phyloP scores from a whole-genome alignment of 2,113 vertebrate genomes.

The Xiphorhynchus elegans region DNA sequence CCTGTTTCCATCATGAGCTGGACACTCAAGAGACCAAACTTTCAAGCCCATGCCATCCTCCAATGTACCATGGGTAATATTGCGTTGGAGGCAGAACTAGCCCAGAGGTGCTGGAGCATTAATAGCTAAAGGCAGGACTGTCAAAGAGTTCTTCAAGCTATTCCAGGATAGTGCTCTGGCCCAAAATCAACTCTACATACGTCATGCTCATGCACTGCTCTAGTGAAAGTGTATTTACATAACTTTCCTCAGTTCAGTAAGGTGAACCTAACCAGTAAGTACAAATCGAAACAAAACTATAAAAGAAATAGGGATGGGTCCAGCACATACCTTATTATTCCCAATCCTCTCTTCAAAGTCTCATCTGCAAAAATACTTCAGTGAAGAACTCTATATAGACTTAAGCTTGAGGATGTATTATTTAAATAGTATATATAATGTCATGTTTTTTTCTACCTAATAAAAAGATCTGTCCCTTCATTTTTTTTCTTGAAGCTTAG shows the following conservation, averaged over 20 bases:
- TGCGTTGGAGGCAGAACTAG: background rate
- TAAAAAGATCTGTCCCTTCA: background rate
- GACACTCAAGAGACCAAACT: background rate
- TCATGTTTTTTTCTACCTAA: background rate
- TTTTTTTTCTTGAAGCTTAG: background rate
- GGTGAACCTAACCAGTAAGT: background rate
- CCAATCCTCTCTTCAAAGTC: background rate
- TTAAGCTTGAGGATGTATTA: background rate
- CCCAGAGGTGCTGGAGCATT: background rate
- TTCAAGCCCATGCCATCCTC: background rate
- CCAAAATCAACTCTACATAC: background rate
- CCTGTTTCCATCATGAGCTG: background rate
- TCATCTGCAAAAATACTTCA: background rate
- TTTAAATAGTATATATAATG: background rate
- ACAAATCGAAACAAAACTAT: background rate
- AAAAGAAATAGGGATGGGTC: background rate
- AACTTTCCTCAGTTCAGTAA: background rate
- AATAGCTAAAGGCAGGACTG: accelerated
- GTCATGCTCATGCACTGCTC: background rate
- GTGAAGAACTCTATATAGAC: background rate
- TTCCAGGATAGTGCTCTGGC: background rate
- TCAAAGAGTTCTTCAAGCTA: background rate
- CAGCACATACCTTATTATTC: background rate
- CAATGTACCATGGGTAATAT: background rate
- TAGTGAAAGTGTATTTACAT: background rate